These are phyloP conservation scores for Aptenodytes patagonicus DNA, from an alignment of 2,113 vertebrate species.

Conservation along the genomic window DNA sequence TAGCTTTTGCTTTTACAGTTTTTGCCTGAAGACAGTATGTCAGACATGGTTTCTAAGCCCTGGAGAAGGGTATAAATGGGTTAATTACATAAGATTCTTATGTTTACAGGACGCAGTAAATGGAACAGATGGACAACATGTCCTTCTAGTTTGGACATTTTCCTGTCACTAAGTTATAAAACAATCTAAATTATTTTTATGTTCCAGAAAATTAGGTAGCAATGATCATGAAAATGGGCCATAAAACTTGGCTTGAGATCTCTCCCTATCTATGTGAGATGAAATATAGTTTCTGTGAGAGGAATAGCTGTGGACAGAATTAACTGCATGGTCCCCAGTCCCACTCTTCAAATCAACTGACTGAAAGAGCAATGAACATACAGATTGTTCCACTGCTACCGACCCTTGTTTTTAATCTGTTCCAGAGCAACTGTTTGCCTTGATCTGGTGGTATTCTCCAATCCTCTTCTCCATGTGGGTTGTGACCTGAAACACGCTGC, in stretches of 20 bases:
- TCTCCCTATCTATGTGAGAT: neutral
- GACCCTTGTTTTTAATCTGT: neutral
- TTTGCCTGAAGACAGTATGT: neutral
- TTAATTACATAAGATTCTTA: conserved; percentile 40
- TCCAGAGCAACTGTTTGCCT: neutral
- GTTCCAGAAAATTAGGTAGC: conserved; percentile 54
- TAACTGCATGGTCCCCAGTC: neutral
- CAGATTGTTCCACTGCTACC: neutral
- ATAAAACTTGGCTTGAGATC: conserved; percentile 40
- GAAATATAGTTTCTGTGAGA: neutral
- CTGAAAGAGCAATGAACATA: neutral
- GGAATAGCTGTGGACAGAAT: neutral
- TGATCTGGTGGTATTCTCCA: neutral
- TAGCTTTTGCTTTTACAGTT: neutral
- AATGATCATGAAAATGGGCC: conserved; percentile 49
- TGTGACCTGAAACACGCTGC: neutral
- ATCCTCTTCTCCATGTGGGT: neutral
- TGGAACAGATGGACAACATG: conserved; percentile 44
- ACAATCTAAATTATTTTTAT: conserved; percentile 50
- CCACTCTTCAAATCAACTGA: neutral
- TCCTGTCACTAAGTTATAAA: conserved; percentile 52
- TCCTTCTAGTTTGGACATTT: conserved; percentile 32
- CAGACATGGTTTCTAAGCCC: conserved; percentile 3
- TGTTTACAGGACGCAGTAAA: conserved; percentile 51
- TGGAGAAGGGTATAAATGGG: conserved; percentile 45